A percentile compares a stretch with the other conserved stretches of the same genome.
These are phyloP conservation scores for Myotis planiceps DNA, from an alignment of 2,797 vertebrate species.

Conservation along the genomic window DNA sequence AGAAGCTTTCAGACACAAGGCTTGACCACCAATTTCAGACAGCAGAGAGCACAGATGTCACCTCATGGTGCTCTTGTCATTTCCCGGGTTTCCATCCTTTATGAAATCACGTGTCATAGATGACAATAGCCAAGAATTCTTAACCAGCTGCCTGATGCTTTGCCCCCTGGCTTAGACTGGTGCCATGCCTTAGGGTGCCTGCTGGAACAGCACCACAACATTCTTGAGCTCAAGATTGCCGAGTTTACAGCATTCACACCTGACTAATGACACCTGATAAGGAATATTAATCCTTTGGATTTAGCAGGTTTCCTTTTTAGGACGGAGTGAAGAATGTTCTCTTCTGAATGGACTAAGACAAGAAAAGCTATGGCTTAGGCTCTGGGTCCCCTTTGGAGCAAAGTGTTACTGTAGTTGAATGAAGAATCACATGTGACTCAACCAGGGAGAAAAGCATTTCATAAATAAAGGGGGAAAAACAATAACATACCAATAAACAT, in stretches of 20 bases:
- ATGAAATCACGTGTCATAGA: background rate
- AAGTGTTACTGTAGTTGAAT: conserved; percentile 6
- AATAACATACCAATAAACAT: background rate
- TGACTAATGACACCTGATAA: background rate
- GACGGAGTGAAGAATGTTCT: background rate
- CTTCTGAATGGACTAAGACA: background rate
- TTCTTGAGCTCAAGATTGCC: background rate
- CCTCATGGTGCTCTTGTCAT: background rate
- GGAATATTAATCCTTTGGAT: background rate
- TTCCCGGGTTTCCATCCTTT: conserved; percentile 11
- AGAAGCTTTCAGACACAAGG: background rate
- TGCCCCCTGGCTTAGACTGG: background rate
- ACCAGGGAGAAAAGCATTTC: background rate
- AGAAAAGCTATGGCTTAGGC: background rate
- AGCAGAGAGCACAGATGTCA: background rate
- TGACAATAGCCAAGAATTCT: background rate
- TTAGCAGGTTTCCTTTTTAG: background rate
- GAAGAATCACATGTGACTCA: background rate
- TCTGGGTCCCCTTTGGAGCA: background rate
- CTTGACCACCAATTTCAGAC: background rate
- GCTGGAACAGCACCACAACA: background rate
- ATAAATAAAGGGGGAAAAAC: background rate
- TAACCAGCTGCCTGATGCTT: background rate
- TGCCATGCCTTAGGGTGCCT: background rate
- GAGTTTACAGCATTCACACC: background rate